These are phyloP conservation scores for Falco concolor DNA, from an alignment of 2,797 vertebrate species.

Conservation along the genomic window DNA sequence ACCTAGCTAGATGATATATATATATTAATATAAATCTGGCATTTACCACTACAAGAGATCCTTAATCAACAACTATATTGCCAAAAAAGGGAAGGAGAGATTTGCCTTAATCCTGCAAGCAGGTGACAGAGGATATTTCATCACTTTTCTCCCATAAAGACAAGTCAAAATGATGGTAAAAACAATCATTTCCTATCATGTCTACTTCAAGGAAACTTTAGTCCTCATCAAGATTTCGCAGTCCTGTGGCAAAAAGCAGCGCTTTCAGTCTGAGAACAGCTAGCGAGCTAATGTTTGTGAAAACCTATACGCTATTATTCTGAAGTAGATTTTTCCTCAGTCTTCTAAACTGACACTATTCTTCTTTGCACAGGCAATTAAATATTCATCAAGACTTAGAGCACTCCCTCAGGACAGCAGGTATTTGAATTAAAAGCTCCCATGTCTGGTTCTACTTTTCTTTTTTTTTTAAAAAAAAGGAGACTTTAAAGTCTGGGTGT, in stretches of 20 bases:
- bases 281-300: not conserved
- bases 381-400: not conserved
- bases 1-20: not conserved
- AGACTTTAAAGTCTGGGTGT: not conserved
- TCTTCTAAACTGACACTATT: not conserved
- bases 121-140: not conserved
- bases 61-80: not conserved
- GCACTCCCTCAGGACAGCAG: not conserved
- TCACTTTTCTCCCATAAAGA: not conserved
- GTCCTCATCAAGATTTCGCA: not conserved
- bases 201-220: not conserved
- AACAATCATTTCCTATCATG: not conserved
- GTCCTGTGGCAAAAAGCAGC: not conserved
- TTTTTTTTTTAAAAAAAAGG: not conserved
- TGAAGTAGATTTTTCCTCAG: not conserved
- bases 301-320: not conserved
- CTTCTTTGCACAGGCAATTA: not conserved
- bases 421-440: not conserved
- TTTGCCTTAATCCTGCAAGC: not conserved
- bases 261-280: not conserved
- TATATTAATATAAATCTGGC: not conserved
- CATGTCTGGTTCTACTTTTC: not conserved
- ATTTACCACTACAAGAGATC: not conserved
- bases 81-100: not conserved
- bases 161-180: not conserved